Conservation (phyloP, 2,888 invertebrate genomes). For the Lepidochrysops patricia region DNA sequence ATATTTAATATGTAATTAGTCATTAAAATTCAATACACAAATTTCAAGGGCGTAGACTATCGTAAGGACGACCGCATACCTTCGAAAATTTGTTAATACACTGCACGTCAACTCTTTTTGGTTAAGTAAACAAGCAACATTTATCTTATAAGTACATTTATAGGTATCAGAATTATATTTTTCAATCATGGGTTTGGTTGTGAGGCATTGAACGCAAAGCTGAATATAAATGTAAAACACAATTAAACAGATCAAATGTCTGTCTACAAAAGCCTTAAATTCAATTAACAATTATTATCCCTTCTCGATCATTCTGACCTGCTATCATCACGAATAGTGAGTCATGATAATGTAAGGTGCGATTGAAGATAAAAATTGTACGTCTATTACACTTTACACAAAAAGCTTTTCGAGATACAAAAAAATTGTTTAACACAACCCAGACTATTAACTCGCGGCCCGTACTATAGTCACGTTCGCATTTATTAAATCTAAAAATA, state of each 20-base stretch:
- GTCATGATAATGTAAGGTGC: slow-evolving; percentile 24
- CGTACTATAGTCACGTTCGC: slow-evolving; percentile 12
- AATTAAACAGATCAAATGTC: no score
- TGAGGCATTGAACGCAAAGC: no score
- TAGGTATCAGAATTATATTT: no score
- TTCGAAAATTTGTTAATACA: slow-evolving; percentile 2
- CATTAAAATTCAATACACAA: background rate
- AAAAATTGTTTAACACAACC: slow-evolving; percentile 20
- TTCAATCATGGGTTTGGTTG: no score
- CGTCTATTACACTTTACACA: slow-evolving; percentile 29
- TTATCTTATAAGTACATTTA: no score
- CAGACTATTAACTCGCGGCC: slow-evolving; percentile 16
- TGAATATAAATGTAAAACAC: no score
- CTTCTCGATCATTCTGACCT: background rate
- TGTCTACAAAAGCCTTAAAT: background rate
- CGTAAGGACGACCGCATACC: slow-evolving; percentile 6
- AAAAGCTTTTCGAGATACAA: slow-evolving; percentile 26
- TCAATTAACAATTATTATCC: background rate
- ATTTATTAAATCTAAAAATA: slow-evolving; percentile 16
- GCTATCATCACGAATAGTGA: slow-evolving; percentile 15
- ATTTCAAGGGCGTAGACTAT: background rate
- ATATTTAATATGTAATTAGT: background rate
- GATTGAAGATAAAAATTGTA: slow-evolving; percentile 27
- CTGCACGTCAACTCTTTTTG: background rate
- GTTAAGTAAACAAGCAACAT: background rate